These are phyloP conservation scores for Alligator sinensis DNA, from an alignment of 2,113 vertebrate genomes.

Conservation along the genomic window DNA sequence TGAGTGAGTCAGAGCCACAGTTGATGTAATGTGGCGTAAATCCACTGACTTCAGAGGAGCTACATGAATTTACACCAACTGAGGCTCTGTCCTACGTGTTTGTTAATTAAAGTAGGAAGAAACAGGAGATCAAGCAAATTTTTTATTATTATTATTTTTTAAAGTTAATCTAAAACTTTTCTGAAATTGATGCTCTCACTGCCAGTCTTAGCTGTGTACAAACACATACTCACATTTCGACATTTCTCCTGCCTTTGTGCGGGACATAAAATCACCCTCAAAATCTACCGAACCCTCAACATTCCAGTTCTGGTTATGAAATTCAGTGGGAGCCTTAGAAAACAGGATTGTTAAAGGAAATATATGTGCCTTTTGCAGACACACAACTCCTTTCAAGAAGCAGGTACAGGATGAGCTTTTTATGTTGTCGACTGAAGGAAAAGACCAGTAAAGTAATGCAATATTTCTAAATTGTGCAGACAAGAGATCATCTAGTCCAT, in stretches of 20 bases:
- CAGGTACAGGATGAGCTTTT: background rate
- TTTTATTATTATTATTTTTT: background rate
- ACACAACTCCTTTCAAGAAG: background rate
- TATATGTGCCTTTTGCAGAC: background rate
- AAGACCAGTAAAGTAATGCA: background rate
- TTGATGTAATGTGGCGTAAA: background rate
- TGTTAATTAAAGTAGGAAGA: background rate
- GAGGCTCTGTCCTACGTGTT: background rate
- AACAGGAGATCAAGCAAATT: background rate
- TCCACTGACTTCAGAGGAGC: background rate
- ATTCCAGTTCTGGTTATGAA: background rate
- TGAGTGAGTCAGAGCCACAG: background rate
- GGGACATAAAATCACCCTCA: background rate
- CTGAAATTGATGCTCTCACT: background rate
- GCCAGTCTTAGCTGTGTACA: background rate
- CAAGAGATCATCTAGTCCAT: background rate
- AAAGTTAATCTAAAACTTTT: background rate
- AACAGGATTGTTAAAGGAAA: background rate
- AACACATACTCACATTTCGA: background rate
- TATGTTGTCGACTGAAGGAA: background rate
- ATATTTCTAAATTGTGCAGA: background rate
- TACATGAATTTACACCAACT: background rate
- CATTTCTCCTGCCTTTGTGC: too few species aligned
- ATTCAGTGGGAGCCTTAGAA: background rate
- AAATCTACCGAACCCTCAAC: background rate